Base-by-base conservation (phyloP, 1,140 invertebrate species). In the Matsumurasca onukii region DNA sequence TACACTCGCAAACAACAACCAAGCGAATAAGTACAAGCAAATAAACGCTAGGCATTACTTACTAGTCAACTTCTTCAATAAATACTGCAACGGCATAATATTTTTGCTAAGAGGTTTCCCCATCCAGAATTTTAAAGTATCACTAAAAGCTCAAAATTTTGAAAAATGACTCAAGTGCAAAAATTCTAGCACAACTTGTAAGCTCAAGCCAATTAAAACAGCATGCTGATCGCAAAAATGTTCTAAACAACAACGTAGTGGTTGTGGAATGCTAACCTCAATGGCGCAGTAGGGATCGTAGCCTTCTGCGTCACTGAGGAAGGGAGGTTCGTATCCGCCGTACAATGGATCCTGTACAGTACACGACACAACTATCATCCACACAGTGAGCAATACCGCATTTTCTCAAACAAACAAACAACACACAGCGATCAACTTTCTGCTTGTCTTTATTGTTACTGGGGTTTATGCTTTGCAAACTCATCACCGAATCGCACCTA, bases 221-320 rank as follows among this genome's bases (percentile, higher is more conserved):
- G 25, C 22, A 25, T 27, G 22, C 22, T 20, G 25, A 59, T 59
- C 55, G 55, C 55, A 59, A 39, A 17, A 39, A 27, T n/a, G 12
- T 52, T 20, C 20, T 12, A 52, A 20, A 52, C 49, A 52, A 13
- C 12, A 5, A 5, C 20, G 5, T 5, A 20, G 13, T 52, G 5
- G 22, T 24, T 51, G 17, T 17, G n/a, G 55, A 27, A 59, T 59
- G 55, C 55, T 59, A 59, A 59, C 55, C 55, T 59, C 55, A 59
- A 59, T 59, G 55, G 55, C 55, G 55, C 55, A 59, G 55, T 59
- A 59, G 55, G 55, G 55, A 24, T 59, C 55, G 55, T 59, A 59
- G 55, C 55, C 55, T 59, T 59, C 55, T 59, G 55, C 25, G 25
- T 59, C 55, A 59, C 15, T 59, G 55, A 59, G 55, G 24, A 59